Conservation (phyloP, 2,888 invertebrate genomes). For the Mesorhabditis spiculigera region DNA sequence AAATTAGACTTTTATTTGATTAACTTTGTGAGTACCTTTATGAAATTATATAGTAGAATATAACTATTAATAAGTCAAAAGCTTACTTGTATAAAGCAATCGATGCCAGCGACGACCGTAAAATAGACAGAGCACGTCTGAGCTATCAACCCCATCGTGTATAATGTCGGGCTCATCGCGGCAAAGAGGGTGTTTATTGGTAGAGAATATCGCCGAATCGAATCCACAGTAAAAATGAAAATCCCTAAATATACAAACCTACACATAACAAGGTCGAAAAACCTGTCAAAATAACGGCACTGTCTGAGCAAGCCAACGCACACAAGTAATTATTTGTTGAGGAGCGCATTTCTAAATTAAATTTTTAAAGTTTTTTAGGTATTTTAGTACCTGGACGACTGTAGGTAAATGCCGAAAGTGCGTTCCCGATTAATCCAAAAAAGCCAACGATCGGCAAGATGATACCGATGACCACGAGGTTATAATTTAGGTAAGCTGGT, state of each 20-base stretch:
- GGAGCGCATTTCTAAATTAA: constrained; percentile 42
- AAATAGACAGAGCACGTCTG: constrained; percentile 58
- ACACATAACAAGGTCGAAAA: too few relatives aligned
- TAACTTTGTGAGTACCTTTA: neutral
- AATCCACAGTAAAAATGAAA: constrained; percentile 43
- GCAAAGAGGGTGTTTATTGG: constrained; percentile 25
- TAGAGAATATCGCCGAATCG: constrained; percentile 43
- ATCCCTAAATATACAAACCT: constrained; percentile 23
- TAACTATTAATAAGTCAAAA: neutral
- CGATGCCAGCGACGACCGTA: constrained; percentile 56
- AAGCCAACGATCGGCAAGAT: constrained; percentile 52
- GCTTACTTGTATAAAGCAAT: constrained; percentile 53
- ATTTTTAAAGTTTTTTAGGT: too few relatives aligned
- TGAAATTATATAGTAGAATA: neutral
- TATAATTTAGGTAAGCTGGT: constrained; percentile 38
- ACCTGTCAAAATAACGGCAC: constrained; percentile 40
- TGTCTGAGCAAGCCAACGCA: constrained; percentile 53
- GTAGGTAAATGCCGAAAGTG: constrained; percentile 53
- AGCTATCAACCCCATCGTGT: constrained; percentile 55
- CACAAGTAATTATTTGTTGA: constrained; percentile 55
- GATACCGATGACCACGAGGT: constrained; percentile 51
- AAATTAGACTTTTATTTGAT: too few relatives aligned
- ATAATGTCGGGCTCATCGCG: constrained; percentile 42
- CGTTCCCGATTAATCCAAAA: constrained; percentile 54
- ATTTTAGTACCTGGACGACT: constrained; percentile 43